Evolutionary conservation across 2,113 vertebrate genomes (phyloP).

Genomic region (Clarias magur): DNA sequence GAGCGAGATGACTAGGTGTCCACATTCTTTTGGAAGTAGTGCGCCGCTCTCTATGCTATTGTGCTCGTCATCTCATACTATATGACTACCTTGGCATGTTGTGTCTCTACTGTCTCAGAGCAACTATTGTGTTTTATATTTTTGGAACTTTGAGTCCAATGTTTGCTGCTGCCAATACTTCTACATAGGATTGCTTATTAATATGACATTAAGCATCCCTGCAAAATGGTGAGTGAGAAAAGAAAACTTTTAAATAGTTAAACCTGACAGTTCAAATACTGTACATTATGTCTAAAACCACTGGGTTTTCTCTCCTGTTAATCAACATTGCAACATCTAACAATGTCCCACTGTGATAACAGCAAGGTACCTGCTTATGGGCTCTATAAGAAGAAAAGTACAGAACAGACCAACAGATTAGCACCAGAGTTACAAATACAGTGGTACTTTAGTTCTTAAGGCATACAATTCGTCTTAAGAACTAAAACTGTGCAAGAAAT

Average conservation of each 20-base stretch:
- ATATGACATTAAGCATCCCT: neutral
- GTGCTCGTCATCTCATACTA: neutral
- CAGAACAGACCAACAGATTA: neutral
- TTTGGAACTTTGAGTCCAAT: neutral
- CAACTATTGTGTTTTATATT: neutral
- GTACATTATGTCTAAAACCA: neutral
- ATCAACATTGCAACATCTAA: neutral
- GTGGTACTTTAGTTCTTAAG: no score
- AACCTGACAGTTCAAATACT: neutral
- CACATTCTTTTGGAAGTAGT: neutral
- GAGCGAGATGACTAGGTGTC: neutral
- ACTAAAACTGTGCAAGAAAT: no score
- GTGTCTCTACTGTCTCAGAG: neutral
- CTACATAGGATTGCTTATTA: neutral
- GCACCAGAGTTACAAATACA: neutral
- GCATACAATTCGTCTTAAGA: neutral
- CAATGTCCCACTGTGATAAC: neutral
- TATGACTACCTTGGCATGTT: neutral
- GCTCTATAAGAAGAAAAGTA: neutral
- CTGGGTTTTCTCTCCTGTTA: neutral
- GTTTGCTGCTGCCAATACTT: neutral
- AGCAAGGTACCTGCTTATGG: neutral
- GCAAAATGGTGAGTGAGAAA: neutral
- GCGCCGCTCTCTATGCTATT: neutral
- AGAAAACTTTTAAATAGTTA: neutral